Evolutionary conservation across 2,888 invertebrate species (phyloP).

Genomic region (Ceramica pisi): DNA sequence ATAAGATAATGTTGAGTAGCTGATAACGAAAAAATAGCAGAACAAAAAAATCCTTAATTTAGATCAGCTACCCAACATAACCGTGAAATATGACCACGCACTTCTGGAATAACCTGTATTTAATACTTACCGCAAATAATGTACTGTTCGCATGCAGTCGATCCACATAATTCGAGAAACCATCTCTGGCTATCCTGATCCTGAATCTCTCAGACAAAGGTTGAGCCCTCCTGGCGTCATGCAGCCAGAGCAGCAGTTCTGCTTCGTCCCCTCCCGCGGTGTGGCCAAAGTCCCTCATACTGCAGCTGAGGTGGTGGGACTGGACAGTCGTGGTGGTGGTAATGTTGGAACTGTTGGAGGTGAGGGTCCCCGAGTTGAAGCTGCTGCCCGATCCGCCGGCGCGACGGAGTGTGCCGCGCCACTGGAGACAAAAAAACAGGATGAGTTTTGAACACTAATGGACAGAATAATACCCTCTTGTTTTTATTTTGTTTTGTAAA

Average conservation of each 20-base stretch:
- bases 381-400: slow-evolving; percentile 88
- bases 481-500: too few species aligned
- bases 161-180: slow-evolving; percentile 97
- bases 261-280: slow-evolving; percentile 97
- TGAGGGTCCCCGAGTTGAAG: slow-evolving; percentile 86
- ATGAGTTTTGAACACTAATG: neutral
- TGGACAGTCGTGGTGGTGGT: slow-evolving; percentile 78
- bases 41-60: too few species aligned
- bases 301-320: slow-evolving; percentile 94
- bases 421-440: slow-evolving; percentile 71
- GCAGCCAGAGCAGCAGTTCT: slow-evolving; percentile 96
- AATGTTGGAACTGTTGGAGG: slow-evolving; percentile 73
- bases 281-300: slow-evolving; percentile 95
- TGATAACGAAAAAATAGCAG: too few species aligned
- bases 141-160: slow-evolving; percentile 97
- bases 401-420: slow-evolving; percentile 87
- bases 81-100: too few species aligned
- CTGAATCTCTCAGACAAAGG: slow-evolving; percentile 97
- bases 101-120: too few species aligned
- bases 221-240: slow-evolving; percentile 94
- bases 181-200: slow-evolving; percentile 96
- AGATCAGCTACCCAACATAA: too few species aligned
- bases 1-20: too few species aligned
- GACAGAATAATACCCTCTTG: too few species aligned
- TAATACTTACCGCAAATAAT: slow-evolving; percentile 93